These are phyloP conservation scores for Aquatica leii DNA, from an alignment of 2,888 invertebrate species.

Conservation along the genomic window DNA sequence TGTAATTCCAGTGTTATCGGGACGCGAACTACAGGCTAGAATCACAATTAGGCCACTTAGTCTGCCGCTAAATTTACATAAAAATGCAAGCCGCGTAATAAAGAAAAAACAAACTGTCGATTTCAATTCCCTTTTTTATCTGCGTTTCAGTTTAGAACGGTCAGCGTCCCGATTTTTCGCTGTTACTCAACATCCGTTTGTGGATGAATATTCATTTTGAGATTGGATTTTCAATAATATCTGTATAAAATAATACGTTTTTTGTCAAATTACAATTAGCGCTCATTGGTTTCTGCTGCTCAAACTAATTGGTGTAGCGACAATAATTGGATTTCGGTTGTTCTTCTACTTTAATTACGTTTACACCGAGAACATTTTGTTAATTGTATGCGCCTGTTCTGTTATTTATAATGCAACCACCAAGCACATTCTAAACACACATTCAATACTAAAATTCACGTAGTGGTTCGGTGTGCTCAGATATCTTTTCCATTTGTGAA, in stretches of 20 bases:
- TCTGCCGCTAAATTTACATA: slow-evolving; percentile 35
- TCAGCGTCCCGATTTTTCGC: slow-evolving; percentile 22
- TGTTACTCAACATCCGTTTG: slow-evolving; percentile 26
- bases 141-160: slow-evolving; percentile 26
- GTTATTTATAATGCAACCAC: no score
- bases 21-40: slow-evolving; percentile 34
- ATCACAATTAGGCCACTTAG: slow-evolving; percentile 40
- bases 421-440: no score
- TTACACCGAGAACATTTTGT: no score
- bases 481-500: no score
- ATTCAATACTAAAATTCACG: no score
- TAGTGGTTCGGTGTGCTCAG: no score
- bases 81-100: slow-evolving; percentile 37
- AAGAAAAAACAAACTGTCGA: slow-evolving; percentile 38
- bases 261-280: slow-evolving; percentile 22
- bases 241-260: slow-evolving; percentile 29
- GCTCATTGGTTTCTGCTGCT: background rate
- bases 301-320: background rate
- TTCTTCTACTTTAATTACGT: no score
- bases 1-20: slow-evolving; percentile 38
- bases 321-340: no score
- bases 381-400: no score
- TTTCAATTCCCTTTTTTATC: slow-evolving; percentile 34
- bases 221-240: slow-evolving; percentile 22
- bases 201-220: slow-evolving; percentile 32